Conservation (phyloP, 2,113 vertebrate genomes). For the Neogale vison region DNA sequence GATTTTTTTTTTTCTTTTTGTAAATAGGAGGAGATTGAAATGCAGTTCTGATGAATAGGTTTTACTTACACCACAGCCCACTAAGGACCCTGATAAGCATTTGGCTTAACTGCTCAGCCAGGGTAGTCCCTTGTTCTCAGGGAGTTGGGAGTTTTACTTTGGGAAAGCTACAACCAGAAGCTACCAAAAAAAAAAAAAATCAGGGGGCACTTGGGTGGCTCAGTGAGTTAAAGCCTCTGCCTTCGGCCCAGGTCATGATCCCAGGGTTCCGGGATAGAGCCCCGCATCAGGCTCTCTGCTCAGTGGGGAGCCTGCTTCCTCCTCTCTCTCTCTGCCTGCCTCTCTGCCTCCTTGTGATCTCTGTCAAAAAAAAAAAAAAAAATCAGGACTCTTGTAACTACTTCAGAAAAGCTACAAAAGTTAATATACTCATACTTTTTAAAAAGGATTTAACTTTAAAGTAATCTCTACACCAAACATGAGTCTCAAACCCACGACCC, state of each 20-base stretch:
- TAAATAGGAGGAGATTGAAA: background rate
- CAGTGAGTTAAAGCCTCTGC: no score
- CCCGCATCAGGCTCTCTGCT: no score
- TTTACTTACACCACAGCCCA: background rate
- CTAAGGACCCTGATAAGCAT: background rate
- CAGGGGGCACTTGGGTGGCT: background rate
- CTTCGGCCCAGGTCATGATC: no score
- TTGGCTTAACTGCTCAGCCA: background rate
- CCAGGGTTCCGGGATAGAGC: no score
- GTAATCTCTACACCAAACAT: background rate
- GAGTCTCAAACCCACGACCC: background rate
- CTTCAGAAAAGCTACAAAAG: background rate
- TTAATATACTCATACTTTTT: background rate
- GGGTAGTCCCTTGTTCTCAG: background rate
- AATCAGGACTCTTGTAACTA: background rate
- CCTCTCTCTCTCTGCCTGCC: no score
- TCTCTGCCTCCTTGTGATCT: no score
- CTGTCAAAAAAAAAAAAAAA: background rate
- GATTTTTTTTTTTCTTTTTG: background rate
- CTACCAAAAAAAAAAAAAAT: background rate
- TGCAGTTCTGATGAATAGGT: background rate
- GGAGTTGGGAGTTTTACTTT: background rate
- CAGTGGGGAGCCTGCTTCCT: no score
- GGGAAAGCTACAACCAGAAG: background rate
- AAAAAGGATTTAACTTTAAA: background rate